Evolutionary conservation across 2,113 vertebrate genomes (phyloP).

Genomic region (Struthidea cinerea): DNA sequence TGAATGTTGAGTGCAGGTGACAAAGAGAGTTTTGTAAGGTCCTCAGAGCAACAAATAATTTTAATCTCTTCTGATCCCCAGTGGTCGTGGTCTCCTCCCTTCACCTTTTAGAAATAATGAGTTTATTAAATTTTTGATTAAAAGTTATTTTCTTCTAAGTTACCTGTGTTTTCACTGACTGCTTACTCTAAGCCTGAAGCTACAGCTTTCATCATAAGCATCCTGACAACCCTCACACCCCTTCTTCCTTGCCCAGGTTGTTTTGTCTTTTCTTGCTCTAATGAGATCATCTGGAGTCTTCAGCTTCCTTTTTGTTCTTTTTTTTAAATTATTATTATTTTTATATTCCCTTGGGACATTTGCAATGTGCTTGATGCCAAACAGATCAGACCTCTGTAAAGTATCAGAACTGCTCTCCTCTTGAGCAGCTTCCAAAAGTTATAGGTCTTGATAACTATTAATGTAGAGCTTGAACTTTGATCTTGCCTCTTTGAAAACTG

Average conservation of each 20-base stretch:
- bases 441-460: neutral
- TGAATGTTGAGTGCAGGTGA: neutral
- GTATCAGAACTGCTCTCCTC: neutral
- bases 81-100: neutral
- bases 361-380: neutral
- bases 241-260: neutral
- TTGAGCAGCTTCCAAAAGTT: neutral
- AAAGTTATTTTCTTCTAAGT: neutral
- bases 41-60: neutral
- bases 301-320: neutral
- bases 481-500: neutral
- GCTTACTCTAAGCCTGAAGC: neutral
- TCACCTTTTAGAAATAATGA: neutral
- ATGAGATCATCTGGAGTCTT: neutral
- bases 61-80: neutral
- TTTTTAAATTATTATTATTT: neutral
- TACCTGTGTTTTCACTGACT: neutral
- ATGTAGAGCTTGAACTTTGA: neutral
- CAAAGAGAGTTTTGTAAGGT: neutral
- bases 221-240: neutral
- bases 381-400: neutral
- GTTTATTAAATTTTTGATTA: neutral
- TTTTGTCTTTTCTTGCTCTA: neutral
- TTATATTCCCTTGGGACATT: neutral
- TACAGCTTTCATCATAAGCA: neutral